These are phyloP conservation scores for Andricus grossulariae DNA, from an alignment of 1,140 invertebrate species.

Conservation along the genomic window DNA sequence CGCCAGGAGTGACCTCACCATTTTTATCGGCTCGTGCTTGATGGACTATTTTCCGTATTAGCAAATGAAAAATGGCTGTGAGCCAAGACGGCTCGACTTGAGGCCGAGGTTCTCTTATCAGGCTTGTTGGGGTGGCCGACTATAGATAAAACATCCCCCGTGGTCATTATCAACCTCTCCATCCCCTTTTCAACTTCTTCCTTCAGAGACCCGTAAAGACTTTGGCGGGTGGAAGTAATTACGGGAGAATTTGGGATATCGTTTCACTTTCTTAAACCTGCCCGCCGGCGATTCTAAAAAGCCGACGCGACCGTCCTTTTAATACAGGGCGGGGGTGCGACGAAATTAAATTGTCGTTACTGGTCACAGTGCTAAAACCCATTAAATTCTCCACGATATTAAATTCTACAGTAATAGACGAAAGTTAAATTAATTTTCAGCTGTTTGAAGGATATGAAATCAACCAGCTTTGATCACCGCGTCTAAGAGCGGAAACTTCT, in stretches of 20 bases:
- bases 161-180: conserved; percentile 54
- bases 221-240: conserved; percentile 48
- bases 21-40: conserved; percentile 52
- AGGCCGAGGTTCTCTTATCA: conserved; percentile 45
- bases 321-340: background rate
- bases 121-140: conserved; percentile 34
- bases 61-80: conserved; percentile 62
- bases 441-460: background rate
- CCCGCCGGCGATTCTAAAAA: conserved; percentile 8
- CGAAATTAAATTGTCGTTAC: conserved; percentile 1
- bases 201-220: conserved; percentile 14
- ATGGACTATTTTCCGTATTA: conserved; percentile 62
- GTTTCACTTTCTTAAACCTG: conserved; percentile 36
- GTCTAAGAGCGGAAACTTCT: background rate
- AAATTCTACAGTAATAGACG: background rate
- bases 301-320: background rate
- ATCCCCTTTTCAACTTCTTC: background rate
- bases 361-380: background rate
- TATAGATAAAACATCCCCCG: conserved; percentile 49
- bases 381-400: background rate
- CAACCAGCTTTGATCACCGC: background rate
- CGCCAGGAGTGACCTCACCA: conserved; percentile 50
- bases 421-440: background rate
- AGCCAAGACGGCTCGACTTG: conserved; percentile 49
- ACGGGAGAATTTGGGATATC: conserved; percentile 39